Evolutionary conservation across 2,797 vertebrate species (phyloP).

Genomic region (Microtus californicus): DNA sequence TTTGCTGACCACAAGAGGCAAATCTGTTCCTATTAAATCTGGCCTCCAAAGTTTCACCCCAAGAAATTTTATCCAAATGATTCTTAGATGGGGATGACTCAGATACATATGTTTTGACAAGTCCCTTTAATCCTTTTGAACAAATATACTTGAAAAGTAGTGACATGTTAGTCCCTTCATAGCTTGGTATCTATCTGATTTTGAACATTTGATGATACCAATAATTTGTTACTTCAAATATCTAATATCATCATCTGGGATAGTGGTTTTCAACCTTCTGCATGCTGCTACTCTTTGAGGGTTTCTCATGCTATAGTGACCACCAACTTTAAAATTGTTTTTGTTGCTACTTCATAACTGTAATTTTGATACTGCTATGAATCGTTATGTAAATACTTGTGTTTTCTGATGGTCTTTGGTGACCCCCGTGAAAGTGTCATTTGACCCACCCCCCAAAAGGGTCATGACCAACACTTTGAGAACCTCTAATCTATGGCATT

Average conservation of each 20-base stretch:
- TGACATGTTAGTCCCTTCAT: not conserved
- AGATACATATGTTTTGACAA: not conserved
- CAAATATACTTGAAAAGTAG: not conserved
- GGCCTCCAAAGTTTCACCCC: not conserved
- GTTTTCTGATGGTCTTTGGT: not conserved
- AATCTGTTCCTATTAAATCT: not conserved
- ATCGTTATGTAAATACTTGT: not conserved
- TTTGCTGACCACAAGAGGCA: not conserved
- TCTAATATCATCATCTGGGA: not conserved
- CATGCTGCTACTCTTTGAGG: not conserved
- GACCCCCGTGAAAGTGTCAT: not conserved
- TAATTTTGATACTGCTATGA: not conserved
- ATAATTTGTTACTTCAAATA: not conserved
- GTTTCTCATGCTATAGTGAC: not conserved
- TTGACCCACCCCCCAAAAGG: not conserved
- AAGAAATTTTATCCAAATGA: not conserved
- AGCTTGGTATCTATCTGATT: not conserved
- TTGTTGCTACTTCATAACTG: not conserved
- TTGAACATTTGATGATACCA: not conserved
- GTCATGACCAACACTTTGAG: not conserved
- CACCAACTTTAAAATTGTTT: not conserved
- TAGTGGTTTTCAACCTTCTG: not conserved
- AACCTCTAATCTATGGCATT: not conserved
- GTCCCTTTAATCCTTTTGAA: not conserved
- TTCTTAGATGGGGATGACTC: not conserved